These are phyloP conservation scores for Leucania comma DNA, from an alignment of 2,888 invertebrate genomes.

Conservation along the genomic window DNA sequence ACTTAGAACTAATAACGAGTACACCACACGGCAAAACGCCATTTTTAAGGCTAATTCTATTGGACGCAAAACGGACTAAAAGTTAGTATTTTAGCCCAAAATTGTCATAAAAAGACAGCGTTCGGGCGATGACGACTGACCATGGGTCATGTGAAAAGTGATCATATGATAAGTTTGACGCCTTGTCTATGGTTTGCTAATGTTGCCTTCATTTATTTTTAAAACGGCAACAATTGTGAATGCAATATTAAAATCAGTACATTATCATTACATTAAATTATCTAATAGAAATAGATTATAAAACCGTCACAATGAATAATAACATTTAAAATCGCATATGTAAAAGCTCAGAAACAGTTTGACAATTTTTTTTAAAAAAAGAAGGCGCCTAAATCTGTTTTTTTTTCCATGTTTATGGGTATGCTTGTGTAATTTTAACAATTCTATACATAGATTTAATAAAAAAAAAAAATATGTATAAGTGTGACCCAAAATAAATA, in stretches of 20 bases:
- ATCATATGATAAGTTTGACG: slow-evolving; percentile 88
- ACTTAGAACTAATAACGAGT: slow-evolving; percentile 84
- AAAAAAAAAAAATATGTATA: slow-evolving; percentile 1
- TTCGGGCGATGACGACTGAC: slow-evolving; percentile 82
- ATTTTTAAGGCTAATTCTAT: slow-evolving; percentile 80
- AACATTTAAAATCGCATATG: background rate
- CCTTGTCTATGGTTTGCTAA: slow-evolving; percentile 76
- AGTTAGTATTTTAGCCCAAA: slow-evolving; percentile 78
- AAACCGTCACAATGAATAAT: background rate
- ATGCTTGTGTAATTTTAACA: background rate
- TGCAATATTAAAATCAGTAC: background rate
- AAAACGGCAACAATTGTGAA: slow-evolving; percentile 1
- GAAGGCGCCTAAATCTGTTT: background rate
- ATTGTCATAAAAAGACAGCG: slow-evolving; percentile 81
- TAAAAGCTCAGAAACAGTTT: background rate
- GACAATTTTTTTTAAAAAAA: too few relatives aligned
- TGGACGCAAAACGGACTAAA: slow-evolving; percentile 82
- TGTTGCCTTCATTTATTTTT: slow-evolving; percentile 60
- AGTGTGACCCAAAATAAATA: too few relatives aligned
- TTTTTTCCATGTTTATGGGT: slow-evolving; percentile 26
- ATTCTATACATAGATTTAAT: slow-evolving; percentile 36
- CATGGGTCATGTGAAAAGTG: slow-evolving; percentile 89
- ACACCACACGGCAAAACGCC: slow-evolving; percentile 87
- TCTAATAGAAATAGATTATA: background rate
- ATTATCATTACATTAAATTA: too few relatives aligned